Evolutionary conservation across 1,140 invertebrate species (phyloP).

Genomic region (Drosophila neocordata): DNA sequence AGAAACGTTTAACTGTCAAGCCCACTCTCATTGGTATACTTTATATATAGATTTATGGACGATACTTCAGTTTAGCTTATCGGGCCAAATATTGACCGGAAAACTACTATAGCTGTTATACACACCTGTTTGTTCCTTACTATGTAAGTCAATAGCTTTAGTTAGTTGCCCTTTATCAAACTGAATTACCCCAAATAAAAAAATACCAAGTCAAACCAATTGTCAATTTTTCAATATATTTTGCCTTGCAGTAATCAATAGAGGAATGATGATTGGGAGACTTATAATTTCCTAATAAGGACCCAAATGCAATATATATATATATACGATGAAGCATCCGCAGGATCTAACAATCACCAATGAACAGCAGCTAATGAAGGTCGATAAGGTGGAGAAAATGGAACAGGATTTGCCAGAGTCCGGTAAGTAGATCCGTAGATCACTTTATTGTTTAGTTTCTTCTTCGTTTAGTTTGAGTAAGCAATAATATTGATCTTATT

Average conservation of each 20-base stretch:
- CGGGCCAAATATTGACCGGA: conserved; percentile 15
- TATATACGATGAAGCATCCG: conserved; percentile 64
- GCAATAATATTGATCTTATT: too few species aligned
- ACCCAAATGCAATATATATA: conserved; percentile 1
- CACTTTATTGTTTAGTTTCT: too few species aligned
- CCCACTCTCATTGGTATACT: conserved; percentile 22
- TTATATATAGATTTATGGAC: conserved; percentile 44
- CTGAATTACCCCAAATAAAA: conserved; percentile 29
- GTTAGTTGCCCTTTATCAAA: conserved; percentile 1
- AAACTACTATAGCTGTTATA: conserved; percentile 51
- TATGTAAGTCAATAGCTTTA: conserved; percentile 1
- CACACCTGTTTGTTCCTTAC: conserved; percentile 1
- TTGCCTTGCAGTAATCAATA: conserved; percentile 55
- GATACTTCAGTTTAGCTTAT: conserved; percentile 42
- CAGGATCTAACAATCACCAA: conserved; percentile 56
- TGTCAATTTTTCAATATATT: conserved; percentile 40
- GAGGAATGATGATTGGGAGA: conserved; percentile 31
- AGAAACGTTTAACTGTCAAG: conserved; percentile 23
- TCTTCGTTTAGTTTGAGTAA: too few species aligned
- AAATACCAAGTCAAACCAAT: background rate
- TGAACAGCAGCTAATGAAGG: conserved; percentile 68
- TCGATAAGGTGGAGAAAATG: conserved; percentile 71
- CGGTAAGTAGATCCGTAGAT: conserved; percentile 34
- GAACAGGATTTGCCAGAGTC: conserved; percentile 61
- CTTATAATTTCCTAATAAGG: conserved; percentile 1